Percentiles rank a stretch among this genome's conserved stretches.
Conservation (phyloP, 2,113 vertebrate genomes). For the Larimichthys polyactis region DNA sequence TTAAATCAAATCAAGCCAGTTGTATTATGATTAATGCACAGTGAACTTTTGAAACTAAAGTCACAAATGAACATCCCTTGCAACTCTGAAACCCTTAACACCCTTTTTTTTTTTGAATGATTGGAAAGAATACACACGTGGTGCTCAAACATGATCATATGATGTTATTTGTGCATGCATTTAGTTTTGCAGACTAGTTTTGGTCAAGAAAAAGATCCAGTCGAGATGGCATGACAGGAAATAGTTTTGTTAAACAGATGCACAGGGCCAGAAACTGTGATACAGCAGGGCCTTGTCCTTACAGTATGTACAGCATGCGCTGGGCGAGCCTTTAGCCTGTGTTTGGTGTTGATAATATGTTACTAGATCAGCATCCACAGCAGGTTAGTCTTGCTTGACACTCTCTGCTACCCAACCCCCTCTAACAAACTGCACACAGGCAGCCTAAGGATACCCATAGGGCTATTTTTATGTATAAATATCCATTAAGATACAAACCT, state of each 20-base stretch:
- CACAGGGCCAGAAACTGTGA: neutral
- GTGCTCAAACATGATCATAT: neutral
- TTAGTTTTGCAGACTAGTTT: neutral
- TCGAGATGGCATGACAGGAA: neutral
- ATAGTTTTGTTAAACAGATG: slow-evolving; percentile 14
- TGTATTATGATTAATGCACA: slow-evolving; percentile 18
- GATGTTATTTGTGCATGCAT: neutral
- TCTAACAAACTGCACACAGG: slow-evolving; percentile 37
- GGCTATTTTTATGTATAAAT: slow-evolving; percentile 12
- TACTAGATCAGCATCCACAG: slow-evolving; percentile 33
- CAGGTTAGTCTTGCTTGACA: slow-evolving; percentile 52
- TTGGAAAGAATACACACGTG: neutral
- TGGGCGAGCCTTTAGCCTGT: slow-evolving; percentile 15
- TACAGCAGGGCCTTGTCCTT: slow-evolving; percentile 22
- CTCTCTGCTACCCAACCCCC: slow-evolving; percentile 25
- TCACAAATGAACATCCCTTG: neutral
- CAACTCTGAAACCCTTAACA: neutral
- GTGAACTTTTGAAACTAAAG: slow-evolving; percentile 6
- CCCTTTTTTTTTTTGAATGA: neutral
- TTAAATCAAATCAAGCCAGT: slow-evolving; percentile 15
- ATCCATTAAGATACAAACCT: neutral
- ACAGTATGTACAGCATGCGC: slow-evolving; percentile 35
- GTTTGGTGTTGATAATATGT: slow-evolving; percentile 33
- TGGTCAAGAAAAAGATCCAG: neutral
- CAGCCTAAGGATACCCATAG: neutral